Percentiles rank a stretch among this genome's conserved stretches.
Conservation (phyloP, 2,797 vertebrate genomes). For the Carcharodon carcharias region DNA sequence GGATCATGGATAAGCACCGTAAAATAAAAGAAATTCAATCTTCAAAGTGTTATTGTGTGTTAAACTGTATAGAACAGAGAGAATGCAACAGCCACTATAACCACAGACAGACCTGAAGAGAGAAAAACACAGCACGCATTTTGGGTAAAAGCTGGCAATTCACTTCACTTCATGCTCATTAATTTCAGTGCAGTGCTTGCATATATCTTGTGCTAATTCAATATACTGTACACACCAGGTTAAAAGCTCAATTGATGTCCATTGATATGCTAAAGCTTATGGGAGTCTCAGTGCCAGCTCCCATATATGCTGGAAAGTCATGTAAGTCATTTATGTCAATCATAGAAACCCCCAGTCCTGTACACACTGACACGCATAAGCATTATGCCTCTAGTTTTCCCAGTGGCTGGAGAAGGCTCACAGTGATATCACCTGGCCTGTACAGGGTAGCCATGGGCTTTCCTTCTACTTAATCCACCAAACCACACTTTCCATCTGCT, state of each 20-base stretch:
- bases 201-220: not conserved
- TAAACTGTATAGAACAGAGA: not conserved
- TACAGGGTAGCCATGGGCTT: not conserved
- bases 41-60: not conserved
- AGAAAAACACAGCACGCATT: not conserved
- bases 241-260: not conserved
- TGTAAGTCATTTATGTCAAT: not conserved
- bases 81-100: not conserved
- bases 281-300: not conserved
- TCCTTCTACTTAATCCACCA: not conserved
- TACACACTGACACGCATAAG: not conserved
- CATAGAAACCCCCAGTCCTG: not conserved
- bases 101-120: not conserved
- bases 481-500: not conserved
- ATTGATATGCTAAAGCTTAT: not conserved
- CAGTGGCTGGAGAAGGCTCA: not conserved
- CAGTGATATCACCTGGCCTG: not conserved
- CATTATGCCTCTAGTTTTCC: not conserved
- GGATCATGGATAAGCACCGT: constrained; percentile 9
- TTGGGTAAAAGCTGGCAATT: not conserved
- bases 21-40: not conserved
- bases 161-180: not conserved
- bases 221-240: not conserved
- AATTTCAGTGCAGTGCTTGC: not conserved
- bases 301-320: not conserved